Base-by-base conservation (phyloP, 2,113 vertebrate species). In the Herpetotheres cachinnans region DNA sequence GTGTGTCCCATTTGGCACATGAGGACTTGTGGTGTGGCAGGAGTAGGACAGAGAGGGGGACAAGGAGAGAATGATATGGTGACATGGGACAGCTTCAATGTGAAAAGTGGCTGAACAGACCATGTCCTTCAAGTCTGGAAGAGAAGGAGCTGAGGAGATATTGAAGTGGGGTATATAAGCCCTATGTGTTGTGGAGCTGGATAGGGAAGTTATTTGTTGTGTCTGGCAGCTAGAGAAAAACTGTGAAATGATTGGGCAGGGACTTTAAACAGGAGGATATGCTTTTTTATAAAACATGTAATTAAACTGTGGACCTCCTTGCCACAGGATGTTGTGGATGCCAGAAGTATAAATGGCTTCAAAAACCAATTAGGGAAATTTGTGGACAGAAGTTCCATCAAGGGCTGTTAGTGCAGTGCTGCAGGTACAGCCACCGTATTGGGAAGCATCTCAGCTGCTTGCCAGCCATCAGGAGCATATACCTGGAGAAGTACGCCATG, bases 1-100 rank as follows among this genome's bases (percentile, higher is more conserved):
- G 14, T 11, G 9, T 46, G 16, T 58, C 20, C 16, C 9, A 3
- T 50, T 76, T 70, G 49, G 22, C 1, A 1, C 3, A 4, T 0
- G 3, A 47, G 20, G 27, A n/a, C 56, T 77, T 0, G 2, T 38
- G 14, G 24, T 50, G 49, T 71, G 13, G 13, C 2, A 4, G 20
- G 38, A 65, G 22, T 34, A 77, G 63, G 71, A 30, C 3, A 13
- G 44, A 38, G 19, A 69, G 9, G 7, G 18, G 25, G 16, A 42
- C 52, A 40, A 65, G 24, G 25, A 82, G 6, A 13, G 22, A 34
- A 10, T 38, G 19, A n/a, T n/a, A n/a, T n/a, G n/a, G n/a, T n/a
- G n/a, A 36, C 3, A 9, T 25, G 59, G 38, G 32, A n/a, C 50
- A 38, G 22, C 17, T 83, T 72, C 20, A 15, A 3, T 4, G 6